Percentiles rank a stretch among this genome's conserved stretches.
These are phyloP conservation scores for Perca schrenkii DNA, from an alignment of 2,113 vertebrate genomes.

Conservation along the genomic window DNA sequence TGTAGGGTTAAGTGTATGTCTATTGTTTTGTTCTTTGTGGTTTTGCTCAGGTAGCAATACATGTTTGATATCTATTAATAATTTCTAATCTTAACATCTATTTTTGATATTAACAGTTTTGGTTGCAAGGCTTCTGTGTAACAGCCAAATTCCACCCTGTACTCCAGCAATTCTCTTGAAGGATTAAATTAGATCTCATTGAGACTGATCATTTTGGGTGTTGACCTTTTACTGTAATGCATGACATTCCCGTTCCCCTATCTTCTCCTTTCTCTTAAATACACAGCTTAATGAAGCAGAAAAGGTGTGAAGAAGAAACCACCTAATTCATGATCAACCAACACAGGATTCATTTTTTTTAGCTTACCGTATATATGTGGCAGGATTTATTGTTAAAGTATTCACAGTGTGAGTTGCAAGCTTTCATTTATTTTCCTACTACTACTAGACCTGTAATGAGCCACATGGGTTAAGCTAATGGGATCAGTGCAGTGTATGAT, in stretches of 20 bases:
- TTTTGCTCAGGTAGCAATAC: conserved; percentile 26
- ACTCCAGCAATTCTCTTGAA: conserved; percentile 9
- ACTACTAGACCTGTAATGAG: neutral
- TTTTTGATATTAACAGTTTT: conserved; percentile 43
- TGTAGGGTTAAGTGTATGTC: neutral
- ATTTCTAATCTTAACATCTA: conserved; percentile 42
- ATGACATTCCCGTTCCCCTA: neutral
- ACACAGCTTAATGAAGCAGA: neutral
- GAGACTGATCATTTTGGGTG: neutral
- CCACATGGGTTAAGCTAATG: conserved; percentile 16
- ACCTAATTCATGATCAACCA: conserved; percentile 22
- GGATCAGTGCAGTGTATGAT: neutral
- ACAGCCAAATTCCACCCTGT: conserved; percentile 13
- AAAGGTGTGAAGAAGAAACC: neutral
- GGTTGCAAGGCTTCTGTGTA: conserved; percentile 14
- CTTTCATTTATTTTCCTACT: neutral
- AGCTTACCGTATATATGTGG: neutral
- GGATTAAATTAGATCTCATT: conserved; percentile 33
- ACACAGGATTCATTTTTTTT: neutral
- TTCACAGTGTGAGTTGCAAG: neutral
- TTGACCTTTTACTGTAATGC: conserved; percentile 15
- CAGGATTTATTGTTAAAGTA: conserved; percentile 14
- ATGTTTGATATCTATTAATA: conserved; percentile 51
- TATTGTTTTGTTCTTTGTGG: conserved; percentile 7
- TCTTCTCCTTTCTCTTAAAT: neutral